Evolutionary conservation across 1,140 invertebrate species (phyloP).

Genomic region (Akabosia matsudoensis): DNA sequence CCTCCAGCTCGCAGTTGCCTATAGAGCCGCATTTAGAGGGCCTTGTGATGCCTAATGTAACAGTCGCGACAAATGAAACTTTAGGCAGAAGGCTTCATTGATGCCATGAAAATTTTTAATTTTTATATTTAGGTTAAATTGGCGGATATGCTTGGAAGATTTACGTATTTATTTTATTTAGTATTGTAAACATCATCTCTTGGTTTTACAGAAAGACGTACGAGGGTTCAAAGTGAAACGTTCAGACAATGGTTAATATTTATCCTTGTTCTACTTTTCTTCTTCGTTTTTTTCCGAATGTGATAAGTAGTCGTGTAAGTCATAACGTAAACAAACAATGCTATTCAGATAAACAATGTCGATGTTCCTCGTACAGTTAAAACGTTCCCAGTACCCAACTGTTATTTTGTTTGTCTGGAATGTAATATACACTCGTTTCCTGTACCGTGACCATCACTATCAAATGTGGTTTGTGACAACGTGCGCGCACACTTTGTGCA

Average conservation of each 20-base stretch:
- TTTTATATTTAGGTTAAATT: neutral
- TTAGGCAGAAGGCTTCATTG: neutral
- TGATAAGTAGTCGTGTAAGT: neutral
- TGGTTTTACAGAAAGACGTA: neutral
- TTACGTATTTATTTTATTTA: neutral
- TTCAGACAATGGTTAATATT: conserved; percentile 3
- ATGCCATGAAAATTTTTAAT: conserved; percentile 3
- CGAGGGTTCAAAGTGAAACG: neutral
- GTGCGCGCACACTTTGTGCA: too few species aligned
- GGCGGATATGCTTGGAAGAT: neutral
- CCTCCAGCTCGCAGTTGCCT: neutral
- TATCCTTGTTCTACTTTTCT: neutral
- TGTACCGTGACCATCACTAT: too few species aligned
- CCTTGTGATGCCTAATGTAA: neutral
- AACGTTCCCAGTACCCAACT: too few species aligned
- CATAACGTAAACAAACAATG: too few species aligned
- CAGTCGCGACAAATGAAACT: neutral
- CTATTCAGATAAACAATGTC: too few species aligned
- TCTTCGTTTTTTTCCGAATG: neutral
- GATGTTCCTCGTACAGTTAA: too few species aligned
- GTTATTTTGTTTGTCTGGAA: too few species aligned
- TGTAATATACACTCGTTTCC: too few species aligned
- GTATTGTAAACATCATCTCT: conserved; percentile 1
- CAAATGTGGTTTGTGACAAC: too few species aligned
- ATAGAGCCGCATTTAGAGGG: neutral